These are phyloP conservation scores for Argya squamiceps DNA, from an alignment of 2,797 vertebrate genomes.

Conservation along the genomic window DNA sequence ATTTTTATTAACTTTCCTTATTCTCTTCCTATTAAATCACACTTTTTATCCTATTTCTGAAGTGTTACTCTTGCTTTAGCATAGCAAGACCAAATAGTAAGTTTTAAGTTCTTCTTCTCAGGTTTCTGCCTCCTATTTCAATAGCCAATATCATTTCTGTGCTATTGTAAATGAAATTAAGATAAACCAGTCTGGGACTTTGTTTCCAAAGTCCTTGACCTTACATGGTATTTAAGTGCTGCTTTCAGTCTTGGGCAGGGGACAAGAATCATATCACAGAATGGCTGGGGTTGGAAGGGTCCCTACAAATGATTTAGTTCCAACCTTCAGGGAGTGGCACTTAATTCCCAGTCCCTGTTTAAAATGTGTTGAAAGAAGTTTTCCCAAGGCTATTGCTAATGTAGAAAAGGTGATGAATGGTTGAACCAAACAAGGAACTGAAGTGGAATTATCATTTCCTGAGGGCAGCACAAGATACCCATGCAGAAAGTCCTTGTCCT, in stretches of 20 bases:
- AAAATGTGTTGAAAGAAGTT: background rate
- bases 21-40: background rate
- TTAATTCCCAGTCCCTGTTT: background rate
- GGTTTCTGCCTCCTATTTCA: too few species aligned
- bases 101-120: background rate
- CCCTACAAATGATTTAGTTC: background rate
- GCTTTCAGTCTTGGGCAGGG: background rate
- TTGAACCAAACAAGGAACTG: background rate
- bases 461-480: background rate
- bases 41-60: background rate
- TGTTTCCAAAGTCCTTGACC: background rate
- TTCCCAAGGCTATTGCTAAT: background rate
- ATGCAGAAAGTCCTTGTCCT: background rate
- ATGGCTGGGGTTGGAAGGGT: background rate
- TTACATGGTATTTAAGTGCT: background rate
- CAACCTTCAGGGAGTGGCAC: background rate
- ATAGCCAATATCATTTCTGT: background rate
- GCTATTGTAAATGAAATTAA: background rate
- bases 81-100: background rate
- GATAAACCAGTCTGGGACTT: background rate
- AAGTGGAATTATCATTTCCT: background rate
- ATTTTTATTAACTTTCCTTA: background rate
- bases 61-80: background rate
- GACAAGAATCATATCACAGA: background rate
- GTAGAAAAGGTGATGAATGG: background rate